Evolutionary conservation across 2,888 invertebrate species (phyloP), one percentile per base, ranked within the genome.

Genomic region (Gortyna flavago): DNA sequence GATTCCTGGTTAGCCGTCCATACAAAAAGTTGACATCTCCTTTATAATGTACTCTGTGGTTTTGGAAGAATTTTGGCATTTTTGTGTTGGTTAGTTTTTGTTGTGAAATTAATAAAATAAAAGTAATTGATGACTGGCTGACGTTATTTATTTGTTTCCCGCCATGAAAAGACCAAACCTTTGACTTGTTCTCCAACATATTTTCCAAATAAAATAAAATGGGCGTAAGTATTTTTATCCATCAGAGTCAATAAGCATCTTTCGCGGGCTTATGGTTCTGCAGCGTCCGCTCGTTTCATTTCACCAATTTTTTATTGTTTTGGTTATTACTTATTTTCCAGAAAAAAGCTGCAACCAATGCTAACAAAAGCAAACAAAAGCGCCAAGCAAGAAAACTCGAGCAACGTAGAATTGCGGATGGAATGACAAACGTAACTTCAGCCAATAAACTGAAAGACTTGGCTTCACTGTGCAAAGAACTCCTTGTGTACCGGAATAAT

Each of bases 371-470:
- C 84, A 97, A 97, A 94, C 97, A 97, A 89, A 97, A 97, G 89
- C 96, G 97, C 18, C 94, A 97, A 85, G 97, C 97, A 74, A 95
- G 97, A 66, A 97, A 97, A 90, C 94, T 97, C 78, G 97, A 97
- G 89, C 97, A 97, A 88, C 95, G 95, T 68, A 96, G 97, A 82
- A 97, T 97, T 86, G 97, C 97, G 25, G 96, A 97, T 90, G 97
- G 97, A 7, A 97, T 97, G 97, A 93, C 96, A 68, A 92, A 96
- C 72, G 97, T 98, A 0, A 97, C 97, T 35, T 96, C 97, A 78
- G 98, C 98, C 0, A 98, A 98, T 87, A 95, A 95, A 88, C 88
- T 95, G 44, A 93, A 94, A 68, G 97, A 98, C 90, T 97, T 98
- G 59, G 93, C 98, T 80, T 94, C 96, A 38, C 93, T 97, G 1